These are phyloP conservation scores for Plumapathes pennacea DNA, from an alignment of 92 coral and sea anemone genomes.

Conservation along the genomic window DNA sequence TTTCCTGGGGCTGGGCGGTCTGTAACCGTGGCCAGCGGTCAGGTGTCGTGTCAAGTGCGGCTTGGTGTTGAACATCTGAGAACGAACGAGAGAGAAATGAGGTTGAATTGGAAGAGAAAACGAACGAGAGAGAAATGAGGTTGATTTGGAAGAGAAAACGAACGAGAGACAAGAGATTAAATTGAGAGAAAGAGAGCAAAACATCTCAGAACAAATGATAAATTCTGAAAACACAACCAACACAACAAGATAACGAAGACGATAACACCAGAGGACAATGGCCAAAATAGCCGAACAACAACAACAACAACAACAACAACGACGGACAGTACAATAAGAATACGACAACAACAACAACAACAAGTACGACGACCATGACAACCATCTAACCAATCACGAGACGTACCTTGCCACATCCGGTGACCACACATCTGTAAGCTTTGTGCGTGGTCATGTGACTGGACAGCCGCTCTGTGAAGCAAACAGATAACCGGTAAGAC, in stretches of 20 bases:
- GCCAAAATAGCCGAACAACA: too few species aligned
- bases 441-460: slow-evolving; percentile 98
- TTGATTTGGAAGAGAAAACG: too few species aligned
- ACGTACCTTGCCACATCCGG: slow-evolving; percentile 86
- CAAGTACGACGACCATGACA: too few species aligned
- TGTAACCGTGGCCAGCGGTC: slow-evolving; percentile 83
- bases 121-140: not conserved
- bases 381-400: not conserved
- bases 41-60: slow-evolving; percentile 91
- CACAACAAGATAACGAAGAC: not conserved
- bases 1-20: slow-evolving; percentile 96
- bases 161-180: slow-evolving; percentile 1
- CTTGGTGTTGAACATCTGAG: slow-evolving; percentile 85
- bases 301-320: too few species aligned
- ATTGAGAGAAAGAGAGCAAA: too few species aligned
- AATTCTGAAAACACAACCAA: not conserved
- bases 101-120: too few species aligned
- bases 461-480: slow-evolving; percentile 76
- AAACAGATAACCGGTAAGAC: not conserved
- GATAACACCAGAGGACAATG: too few species aligned
- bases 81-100: not conserved
- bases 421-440: slow-evolving; percentile 86
- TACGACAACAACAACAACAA: too few species aligned
- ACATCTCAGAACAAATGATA: not conserved
- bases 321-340: too few species aligned